Evolutionary conservation across 92 coral and sea anemone genomes (phyloP).

Genomic region (Bergia puertoricense): DNA sequence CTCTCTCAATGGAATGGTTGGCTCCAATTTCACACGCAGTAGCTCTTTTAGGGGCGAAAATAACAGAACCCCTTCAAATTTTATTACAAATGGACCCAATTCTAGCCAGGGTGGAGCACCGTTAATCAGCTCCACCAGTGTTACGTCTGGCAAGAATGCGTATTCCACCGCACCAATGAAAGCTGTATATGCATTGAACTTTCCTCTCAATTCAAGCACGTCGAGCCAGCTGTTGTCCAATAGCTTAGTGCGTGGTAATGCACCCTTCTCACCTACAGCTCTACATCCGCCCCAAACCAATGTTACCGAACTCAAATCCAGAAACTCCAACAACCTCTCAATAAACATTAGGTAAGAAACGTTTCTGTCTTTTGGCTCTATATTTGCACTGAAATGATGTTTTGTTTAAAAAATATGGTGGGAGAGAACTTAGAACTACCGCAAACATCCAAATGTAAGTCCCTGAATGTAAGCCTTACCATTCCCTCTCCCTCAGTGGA

Average conservation of each 20-base stretch:
- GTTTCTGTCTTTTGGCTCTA: not conserved
- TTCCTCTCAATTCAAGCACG: constrained; percentile 88
- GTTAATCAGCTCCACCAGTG: constrained; percentile 63
- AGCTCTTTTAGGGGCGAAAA: constrained; percentile 52
- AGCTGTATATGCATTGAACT: constrained; percentile 92
- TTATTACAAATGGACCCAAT: constrained; percentile 86
- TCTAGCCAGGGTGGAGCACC: constrained; percentile 71
- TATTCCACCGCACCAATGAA: constrained; percentile 98
- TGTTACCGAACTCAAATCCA: constrained; percentile 50
- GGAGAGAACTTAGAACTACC: no score
- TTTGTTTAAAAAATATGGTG: no score
- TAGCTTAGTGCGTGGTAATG: constrained; percentile 86
- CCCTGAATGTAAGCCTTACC: no score
- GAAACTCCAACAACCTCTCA: constrained; percentile 50
- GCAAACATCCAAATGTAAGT: no score
- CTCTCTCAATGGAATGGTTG: constrained; percentile 90
- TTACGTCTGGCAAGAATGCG: constrained; percentile 60
- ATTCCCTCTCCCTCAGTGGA: no score
- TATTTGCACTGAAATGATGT: no score
- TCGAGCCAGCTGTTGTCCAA: constrained; percentile 77
- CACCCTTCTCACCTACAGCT: constrained; percentile 89
- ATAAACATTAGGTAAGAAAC: constrained; percentile 48
- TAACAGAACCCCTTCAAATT: constrained; percentile 56
- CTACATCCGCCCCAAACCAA: constrained; percentile 47
- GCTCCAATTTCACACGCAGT: constrained; percentile 73